Evolutionary conservation across 2,888 invertebrate species (phyloP), one percentile per base, ranked within the genome.

Genomic region (Drosophila villosipedis): DNA sequence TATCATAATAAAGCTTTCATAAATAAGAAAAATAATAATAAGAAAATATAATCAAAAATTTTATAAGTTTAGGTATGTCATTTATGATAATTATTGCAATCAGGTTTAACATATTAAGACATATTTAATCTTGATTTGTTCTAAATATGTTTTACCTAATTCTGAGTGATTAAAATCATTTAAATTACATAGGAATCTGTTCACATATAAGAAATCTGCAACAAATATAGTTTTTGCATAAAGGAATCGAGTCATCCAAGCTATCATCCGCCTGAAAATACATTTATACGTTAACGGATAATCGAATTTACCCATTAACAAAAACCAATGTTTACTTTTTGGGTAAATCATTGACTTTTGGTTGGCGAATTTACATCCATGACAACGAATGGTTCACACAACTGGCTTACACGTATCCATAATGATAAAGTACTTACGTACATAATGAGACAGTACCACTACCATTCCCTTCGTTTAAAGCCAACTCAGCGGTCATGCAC

Each of bases 401-500:
- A 58, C 31, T 22, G 58, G 58, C 58, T n/a, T 30, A 31, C 35
- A 55, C 37, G n/a, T 30, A 16, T 30, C 3, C 57, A 57, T n/a
- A 57, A 30, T 57, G 57, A 57, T 41, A 22, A 25, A 39, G 39
- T 39, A 57, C 39, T 57, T 58, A 58, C n/a, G 57, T n/a, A 22
- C 39, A 41, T 41, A 58, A 58, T 41, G 30, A 58, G 58, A 30
- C 31, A 31, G 12, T 4, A n/a, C 2, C 10, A 37, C 7, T 14
- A 3, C 16, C 37, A 37, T 37, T 28, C 41, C 31, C 30, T 57
- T 16, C 41, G 9, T 2, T 22, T 10, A 58, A 30, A 41, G 30
- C 41, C 58, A 43, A 43, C 31, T 31, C 58, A 31, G 58, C 58
- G 58, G 58, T 30, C 43, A 65, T 63, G 68, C 80, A 72, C 14